Percentiles rank a stretch among this genome's conserved stretches.
These are phyloP conservation scores for Urocynchramus pylzowi DNA, from an alignment of 2,113 vertebrate species.

Conservation along the genomic window DNA sequence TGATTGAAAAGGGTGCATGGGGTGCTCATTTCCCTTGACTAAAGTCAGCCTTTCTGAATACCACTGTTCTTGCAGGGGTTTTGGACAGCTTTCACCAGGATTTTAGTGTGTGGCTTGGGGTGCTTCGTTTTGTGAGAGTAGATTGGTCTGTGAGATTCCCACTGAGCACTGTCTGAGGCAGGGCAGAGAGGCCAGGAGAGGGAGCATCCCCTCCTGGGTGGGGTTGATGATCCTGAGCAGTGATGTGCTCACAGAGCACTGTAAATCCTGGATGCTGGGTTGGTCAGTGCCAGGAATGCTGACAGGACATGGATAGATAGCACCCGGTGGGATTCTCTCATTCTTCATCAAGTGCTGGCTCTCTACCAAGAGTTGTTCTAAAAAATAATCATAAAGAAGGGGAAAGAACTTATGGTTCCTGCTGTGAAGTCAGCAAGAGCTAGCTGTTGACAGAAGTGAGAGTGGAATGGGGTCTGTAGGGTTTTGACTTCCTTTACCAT, in stretches of 20 bases:
- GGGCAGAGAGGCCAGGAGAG: not conserved
- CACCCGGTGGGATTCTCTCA: not conserved
- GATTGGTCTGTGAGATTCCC: not conserved
- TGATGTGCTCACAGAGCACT: not conserved
- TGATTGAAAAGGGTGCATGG: not conserved
- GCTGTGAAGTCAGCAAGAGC: not conserved
- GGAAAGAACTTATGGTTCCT: not conserved
- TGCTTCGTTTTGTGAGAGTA: not conserved
- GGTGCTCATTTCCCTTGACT: not conserved
- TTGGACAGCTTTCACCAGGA: not conserved
- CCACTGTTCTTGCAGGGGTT: not conserved
- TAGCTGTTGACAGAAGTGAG: not conserved
- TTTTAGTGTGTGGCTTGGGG: not conserved
- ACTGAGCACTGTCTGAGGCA: fast-evolving
- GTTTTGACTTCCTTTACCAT: not conserved
- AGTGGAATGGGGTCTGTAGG: not conserved
- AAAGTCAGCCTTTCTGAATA: not conserved
- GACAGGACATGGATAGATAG: not conserved
- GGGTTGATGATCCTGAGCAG: not conserved
- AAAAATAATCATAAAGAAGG: not conserved
- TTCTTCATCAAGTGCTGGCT: not conserved
- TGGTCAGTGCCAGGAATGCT: not conserved
- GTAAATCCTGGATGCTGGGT: not conserved
- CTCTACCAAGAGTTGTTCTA: not conserved
- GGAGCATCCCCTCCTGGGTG: not conserved